Conservation (phyloP, 2,888 invertebrate genomes). For the Dermolepida albohirtum region DNA sequence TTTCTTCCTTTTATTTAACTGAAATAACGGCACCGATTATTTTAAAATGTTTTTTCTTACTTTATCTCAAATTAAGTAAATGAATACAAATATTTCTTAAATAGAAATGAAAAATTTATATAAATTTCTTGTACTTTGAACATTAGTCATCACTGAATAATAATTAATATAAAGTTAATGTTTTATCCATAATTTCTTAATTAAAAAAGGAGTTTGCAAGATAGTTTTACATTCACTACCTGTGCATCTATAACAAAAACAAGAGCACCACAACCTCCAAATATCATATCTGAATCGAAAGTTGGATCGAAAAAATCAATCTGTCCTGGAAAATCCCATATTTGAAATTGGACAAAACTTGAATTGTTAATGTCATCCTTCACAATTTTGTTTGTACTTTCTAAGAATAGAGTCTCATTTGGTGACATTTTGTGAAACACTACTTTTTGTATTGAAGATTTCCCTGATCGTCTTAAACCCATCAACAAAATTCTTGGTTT, state of each 20-base stretch:
- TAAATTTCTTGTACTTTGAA: no score
- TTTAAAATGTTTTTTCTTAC: no score
- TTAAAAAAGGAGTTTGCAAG: no score
- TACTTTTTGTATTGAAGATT: constrained; percentile 99
- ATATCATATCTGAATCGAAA: constrained; percentile 96
- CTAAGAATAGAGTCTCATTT: constrained; percentile 97
- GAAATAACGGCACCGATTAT: no score
- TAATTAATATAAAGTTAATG: no score
- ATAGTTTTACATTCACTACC: constrained; percentile 62
- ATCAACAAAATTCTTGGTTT: constrained; percentile 95
- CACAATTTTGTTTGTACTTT: constrained; percentile 98
- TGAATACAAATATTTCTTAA: no score
- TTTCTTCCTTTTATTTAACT: no score
- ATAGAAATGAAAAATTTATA: no score
- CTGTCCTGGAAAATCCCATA: constrained; percentile 99
- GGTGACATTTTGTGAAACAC: constrained; percentile 99
- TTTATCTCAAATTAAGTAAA: no score
- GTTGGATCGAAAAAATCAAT: constrained; percentile 97
- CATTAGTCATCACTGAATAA: no score
- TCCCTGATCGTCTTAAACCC: constrained; percentile 96
- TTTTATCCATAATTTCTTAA: no score
- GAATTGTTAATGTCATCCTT: constrained; percentile 98
- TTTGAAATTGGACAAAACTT: constrained; percentile 99
- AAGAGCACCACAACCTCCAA: constrained; percentile 96
- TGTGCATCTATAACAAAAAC: constrained; percentile 99